Conservation (phyloP, 2,888 invertebrate species). For the Lasioglossum figueresi region DNA sequence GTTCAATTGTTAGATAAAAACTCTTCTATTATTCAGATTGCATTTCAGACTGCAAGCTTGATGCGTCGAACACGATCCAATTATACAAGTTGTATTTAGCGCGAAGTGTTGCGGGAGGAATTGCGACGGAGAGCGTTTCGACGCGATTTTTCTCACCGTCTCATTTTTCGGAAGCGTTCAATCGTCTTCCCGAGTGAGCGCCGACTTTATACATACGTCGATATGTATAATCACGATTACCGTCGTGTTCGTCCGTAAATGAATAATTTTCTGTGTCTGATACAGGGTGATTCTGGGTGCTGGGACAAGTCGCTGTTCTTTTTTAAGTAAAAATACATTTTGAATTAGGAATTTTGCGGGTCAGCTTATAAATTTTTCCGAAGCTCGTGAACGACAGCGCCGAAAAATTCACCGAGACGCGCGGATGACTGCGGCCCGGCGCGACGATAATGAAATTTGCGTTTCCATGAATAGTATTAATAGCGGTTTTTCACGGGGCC, state of each 20-base stretch:
- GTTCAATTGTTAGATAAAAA: background rate
- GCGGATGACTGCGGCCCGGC: too few relatives aligned
- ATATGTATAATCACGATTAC: background rate
- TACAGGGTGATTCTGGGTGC: too few relatives aligned
- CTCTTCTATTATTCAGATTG: background rate
- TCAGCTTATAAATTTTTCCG: background rate
- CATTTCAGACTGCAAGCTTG: background rate
- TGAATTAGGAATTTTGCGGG: background rate
- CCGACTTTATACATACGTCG: background rate
- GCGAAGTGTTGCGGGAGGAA: background rate
- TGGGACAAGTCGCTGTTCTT: too few relatives aligned
- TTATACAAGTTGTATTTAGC: background rate
- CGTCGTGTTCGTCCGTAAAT: background rate
- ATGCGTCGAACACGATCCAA: background rate
- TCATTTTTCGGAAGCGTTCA: background rate
- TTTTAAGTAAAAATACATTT: too few relatives aligned
- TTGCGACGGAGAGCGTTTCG: background rate
- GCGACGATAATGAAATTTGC: background rate
- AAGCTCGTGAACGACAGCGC: background rate
- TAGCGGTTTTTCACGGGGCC: background rate
- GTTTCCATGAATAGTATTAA: background rate
- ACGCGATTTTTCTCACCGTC: background rate
- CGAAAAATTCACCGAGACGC: too few relatives aligned
- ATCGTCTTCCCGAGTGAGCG: background rate
- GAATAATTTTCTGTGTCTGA: background rate